Conservation (phyloP, 1,140 invertebrate species). For the Neomicropteryx cornuta region DNA sequence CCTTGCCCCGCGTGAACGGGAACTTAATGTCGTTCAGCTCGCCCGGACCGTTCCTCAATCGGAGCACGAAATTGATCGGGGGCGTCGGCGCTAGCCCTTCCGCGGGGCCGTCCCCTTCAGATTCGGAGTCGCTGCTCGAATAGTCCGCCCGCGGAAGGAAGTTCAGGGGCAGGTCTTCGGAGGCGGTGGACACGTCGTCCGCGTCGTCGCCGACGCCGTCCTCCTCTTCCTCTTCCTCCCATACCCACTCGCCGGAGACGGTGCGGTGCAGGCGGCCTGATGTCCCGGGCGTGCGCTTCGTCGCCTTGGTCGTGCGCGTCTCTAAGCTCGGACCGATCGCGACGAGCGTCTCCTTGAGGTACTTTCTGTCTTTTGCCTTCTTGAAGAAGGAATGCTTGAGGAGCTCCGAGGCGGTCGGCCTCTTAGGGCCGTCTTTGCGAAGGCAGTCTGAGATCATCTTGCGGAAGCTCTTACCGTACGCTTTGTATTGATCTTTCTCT, state of each 20-base stretch:
- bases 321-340: conserved; percentile 78
- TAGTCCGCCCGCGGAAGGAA: conserved; percentile 40
- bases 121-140: conserved; percentile 42
- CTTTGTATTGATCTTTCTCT: conserved; percentile 97
- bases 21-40: conserved; percentile 98
- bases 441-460: conserved; percentile 95
- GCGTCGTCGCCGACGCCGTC: conserved; percentile 32
- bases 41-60: conserved; percentile 78
- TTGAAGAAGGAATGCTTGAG: conserved; percentile 99
- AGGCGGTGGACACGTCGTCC: conserved; percentile 12
- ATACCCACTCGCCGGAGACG: conserved; percentile 95
- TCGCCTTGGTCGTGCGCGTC: conserved; percentile 80
- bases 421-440: conserved; percentile 90
- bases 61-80: conserved; percentile 62
- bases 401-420: conserved; percentile 94
- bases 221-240: conserved; percentile 73
- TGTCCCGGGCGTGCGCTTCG: conserved; percentile 76
- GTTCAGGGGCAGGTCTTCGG: conserved; percentile 37
- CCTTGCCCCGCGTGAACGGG: conserved; percentile 92
- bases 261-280: conserved; percentile 87
- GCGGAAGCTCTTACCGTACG: conserved; percentile 94
- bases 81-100: neutral
- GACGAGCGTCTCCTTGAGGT: conserved; percentile 83
- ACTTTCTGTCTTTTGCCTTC: conserved; percentile 96
- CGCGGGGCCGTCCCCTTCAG: neutral